These are phyloP conservation scores for Scaptomyza caliginosa DNA, from an alignment of 2,888 invertebrate species.

Conservation along the genomic window DNA sequence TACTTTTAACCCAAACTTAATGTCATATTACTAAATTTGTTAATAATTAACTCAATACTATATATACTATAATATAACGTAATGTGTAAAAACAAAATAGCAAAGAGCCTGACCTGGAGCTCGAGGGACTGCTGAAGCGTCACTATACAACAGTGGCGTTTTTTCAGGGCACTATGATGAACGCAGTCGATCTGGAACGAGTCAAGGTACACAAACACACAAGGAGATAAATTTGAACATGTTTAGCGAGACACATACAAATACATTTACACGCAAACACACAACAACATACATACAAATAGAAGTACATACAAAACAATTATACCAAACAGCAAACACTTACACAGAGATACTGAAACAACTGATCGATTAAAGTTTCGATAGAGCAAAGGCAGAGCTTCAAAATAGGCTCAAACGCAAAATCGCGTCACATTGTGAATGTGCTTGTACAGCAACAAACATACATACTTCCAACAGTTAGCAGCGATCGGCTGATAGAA, in stretches of 20 bases:
- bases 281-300: slow-evolving; percentile 27
- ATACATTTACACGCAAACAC: slow-evolving; percentile 11
- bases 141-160: slow-evolving; percentile 99
- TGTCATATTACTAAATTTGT: slow-evolving; percentile 33
- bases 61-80: slow-evolving; percentile 34
- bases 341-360: slow-evolving; percentile 44
- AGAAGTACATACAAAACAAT: slow-evolving; percentile 21
- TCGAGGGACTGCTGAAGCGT: slow-evolving; percentile 99
- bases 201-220: slow-evolving; percentile 93
- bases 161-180: slow-evolving; percentile 99
- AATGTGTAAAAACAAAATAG: slow-evolving; percentile 86
- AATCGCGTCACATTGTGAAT: slow-evolving; percentile 31
- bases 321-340: slow-evolving; percentile 38
- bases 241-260: slow-evolving; percentile 24
- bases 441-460: slow-evolving; percentile 12
- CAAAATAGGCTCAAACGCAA: not conserved
- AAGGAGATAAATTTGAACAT: slow-evolving; percentile 26
- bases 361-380: slow-evolving; percentile 26
- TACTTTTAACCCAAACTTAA: slow-evolving; percentile 5
- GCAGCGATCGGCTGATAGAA: slow-evolving; percentile 23
- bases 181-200: slow-evolving; percentile 99
- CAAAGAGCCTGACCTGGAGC: slow-evolving; percentile 99
- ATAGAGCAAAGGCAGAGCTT: slow-evolving; percentile 2
- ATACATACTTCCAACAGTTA: slow-evolving; percentile 12
- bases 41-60: slow-evolving; percentile 20